Conservation (phyloP, 2,113 vertebrate genomes). For the Progne subis region DNA sequence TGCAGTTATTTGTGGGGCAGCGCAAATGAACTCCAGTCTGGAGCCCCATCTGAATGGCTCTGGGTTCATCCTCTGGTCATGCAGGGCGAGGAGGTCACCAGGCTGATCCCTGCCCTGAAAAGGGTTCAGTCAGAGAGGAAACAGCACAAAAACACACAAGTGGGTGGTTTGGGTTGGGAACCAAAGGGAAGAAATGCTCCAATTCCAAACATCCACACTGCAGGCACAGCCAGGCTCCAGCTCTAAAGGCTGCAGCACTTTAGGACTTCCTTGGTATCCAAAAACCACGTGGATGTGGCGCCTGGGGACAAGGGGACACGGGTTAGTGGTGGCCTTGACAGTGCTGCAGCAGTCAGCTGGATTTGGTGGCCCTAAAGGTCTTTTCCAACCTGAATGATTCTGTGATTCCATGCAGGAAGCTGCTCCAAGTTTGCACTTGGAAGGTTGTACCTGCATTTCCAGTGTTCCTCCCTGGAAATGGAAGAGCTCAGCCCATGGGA, state of each 20-base stretch:
- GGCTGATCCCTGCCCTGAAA: not conserved
- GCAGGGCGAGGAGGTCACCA: not conserved
- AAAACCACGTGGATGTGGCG: rapidly evolving
- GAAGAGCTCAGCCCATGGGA: not conserved
- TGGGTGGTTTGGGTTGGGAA: not conserved
- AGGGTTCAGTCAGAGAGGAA: not conserved
- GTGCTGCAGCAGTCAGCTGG: rapidly evolving
- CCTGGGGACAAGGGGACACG: not conserved
- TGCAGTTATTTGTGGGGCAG: not conserved
- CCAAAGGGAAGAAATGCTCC: not conserved
- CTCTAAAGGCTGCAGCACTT: not conserved
- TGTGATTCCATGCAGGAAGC: not conserved
- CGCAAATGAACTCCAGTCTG: not conserved
- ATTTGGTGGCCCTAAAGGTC: not conserved
- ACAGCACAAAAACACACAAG: not conserved
- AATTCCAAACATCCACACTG: not conserved
- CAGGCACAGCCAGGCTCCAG: not conserved
- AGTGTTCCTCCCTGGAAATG: not conserved
- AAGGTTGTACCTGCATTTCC: not conserved
- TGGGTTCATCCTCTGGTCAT: conserved; percentile 45
- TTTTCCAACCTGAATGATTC: not conserved
- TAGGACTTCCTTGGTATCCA: rapidly evolving
- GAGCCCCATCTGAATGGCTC: conserved; percentile 4
- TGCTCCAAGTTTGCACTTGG: not conserved
- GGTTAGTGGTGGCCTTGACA: not conserved